These are phyloP conservation scores for Mnemiopsis leidyi DNA, from an alignment of 37 sponge, comb jelly and placozoan genomes.

Conservation along the genomic window DNA sequence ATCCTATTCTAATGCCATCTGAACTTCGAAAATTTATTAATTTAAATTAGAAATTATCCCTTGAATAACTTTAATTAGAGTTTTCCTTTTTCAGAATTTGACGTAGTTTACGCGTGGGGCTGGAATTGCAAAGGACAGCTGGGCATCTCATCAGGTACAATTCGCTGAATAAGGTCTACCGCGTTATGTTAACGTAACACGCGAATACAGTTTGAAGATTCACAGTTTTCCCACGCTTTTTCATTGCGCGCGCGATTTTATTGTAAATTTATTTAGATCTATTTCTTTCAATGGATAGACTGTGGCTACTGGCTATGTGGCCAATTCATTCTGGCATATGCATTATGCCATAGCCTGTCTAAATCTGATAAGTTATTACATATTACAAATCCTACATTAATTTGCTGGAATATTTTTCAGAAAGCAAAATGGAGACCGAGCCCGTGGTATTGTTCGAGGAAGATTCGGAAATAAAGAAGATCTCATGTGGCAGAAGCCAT, in stretches of 20 bases:
- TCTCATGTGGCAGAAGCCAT: constrained; percentile 27
- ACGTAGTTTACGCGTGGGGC: constrained; percentile 35
- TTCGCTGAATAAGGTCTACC: background rate
- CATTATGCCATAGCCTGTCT: too few species aligned
- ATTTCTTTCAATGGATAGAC: too few species aligned
- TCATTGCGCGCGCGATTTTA: too few species aligned
- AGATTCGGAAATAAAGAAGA: background rate
- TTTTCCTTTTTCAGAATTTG: constrained; percentile 21
- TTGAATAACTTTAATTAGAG: too few species aligned
- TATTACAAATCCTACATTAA: too few species aligned
- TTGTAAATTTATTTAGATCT: too few species aligned
- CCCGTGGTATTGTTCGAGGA: constrained; percentile 38
- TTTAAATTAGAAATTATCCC: too few species aligned
- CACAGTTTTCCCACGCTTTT: constrained; percentile 37
- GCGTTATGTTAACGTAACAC: background rate
- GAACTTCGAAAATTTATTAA: too few species aligned
- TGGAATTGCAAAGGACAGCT: constrained; percentile 51
- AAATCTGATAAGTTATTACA: too few species aligned
- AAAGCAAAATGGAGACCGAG: background rate
- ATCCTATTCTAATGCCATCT: too few species aligned
- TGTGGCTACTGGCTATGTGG: too few species aligned
- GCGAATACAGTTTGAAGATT: background rate
- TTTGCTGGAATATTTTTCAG: constrained; percentile 22
- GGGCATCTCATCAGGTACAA: background rate
- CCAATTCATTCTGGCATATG: too few species aligned